phyloP scores from a whole-genome alignment of 1,140 invertebrate genomes.

The Zaprionus taronus region DNA sequence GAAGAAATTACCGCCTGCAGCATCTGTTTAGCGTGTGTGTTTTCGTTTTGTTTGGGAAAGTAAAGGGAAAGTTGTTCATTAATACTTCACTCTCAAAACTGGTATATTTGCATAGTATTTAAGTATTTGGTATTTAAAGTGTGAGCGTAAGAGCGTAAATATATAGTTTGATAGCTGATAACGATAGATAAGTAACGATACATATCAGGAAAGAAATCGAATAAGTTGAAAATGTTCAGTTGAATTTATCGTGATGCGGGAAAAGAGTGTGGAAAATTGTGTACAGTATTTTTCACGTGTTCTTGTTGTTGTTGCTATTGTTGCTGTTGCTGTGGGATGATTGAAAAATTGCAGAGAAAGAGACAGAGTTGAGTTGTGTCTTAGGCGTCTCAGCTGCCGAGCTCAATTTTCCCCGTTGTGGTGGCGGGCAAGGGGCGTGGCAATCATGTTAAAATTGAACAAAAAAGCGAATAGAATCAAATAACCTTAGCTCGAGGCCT shows the following conservation, averaged over 20 bases:
- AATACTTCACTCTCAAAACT: constrained; percentile 36
- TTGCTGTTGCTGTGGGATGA: constrained; percentile 8
- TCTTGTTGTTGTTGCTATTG: neutral
- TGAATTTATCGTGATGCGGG: constrained; percentile 10
- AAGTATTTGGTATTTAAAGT: constrained; percentile 1
- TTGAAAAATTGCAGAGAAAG: constrained; percentile 8
- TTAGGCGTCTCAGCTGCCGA: constrained; percentile 1
- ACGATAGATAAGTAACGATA: constrained; percentile 28
- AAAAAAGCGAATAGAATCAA: constrained; percentile 25
- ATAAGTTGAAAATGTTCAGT: constrained; percentile 54
- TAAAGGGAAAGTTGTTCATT: constrained; percentile 68
- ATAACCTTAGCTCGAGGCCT: constrained; percentile 24
- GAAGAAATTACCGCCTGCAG: constrained; percentile 81
- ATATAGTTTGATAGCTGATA: constrained; percentile 37
- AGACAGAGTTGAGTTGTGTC: neutral
- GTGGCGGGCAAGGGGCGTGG: constrained; percentile 36
- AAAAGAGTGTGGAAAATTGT: constrained; percentile 3
- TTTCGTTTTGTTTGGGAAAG: constrained; percentile 47
- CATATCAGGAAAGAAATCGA: constrained; percentile 42
- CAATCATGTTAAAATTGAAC: constrained; percentile 52
- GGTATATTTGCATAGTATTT: constrained; percentile 17
- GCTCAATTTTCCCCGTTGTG: neutral
- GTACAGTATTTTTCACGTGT: constrained; percentile 8
- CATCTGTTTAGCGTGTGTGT: constrained; percentile 80
- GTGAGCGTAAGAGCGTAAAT: constrained; percentile 10